Conservation (phyloP, 2,888 invertebrate genomes). For the Chymomyza caudatula region DNA sequence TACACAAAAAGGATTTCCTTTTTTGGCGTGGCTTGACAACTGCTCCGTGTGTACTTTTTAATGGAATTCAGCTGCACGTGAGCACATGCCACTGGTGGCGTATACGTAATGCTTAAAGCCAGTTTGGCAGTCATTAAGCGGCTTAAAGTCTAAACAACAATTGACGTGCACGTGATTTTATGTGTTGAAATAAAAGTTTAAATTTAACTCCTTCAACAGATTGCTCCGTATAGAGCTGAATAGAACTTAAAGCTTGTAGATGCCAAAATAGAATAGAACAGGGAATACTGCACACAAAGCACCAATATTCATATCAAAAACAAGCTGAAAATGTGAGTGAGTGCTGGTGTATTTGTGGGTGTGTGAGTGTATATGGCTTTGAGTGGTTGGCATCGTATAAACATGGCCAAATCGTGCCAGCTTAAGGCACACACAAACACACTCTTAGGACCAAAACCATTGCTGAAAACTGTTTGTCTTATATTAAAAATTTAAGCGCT, state of each 20-base stretch:
- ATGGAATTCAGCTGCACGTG: neutral
- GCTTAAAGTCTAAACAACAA: slow-evolving; percentile 8
- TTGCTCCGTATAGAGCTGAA: slow-evolving; percentile 17
- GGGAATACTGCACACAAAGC: slow-evolving; percentile 29
- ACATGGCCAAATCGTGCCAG: neutral
- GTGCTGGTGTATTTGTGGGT: neutral
- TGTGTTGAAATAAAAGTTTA: slow-evolving; percentile 3
- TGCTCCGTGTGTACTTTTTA: slow-evolving; percentile 10
- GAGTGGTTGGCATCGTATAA: no score
- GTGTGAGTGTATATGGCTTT: neutral
- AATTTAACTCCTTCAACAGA: slow-evolving; percentile 25
- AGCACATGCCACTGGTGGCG: neutral
- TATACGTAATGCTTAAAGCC: neutral
- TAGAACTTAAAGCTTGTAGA: no score
- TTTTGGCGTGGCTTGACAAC: slow-evolving; percentile 12
- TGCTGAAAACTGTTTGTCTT: slow-evolving; percentile 48
- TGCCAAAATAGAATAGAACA: slow-evolving; percentile 10
- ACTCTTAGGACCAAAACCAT: neutral
- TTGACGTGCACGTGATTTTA: slow-evolving; percentile 14
- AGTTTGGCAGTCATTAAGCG: slow-evolving; percentile 20
- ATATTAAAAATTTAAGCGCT: slow-evolving; percentile 62
- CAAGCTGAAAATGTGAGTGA: no score
- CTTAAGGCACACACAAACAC: neutral
- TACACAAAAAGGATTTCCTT: slow-evolving; percentile 23
- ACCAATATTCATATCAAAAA: slow-evolving; percentile 26